Evolutionary conservation across 2,888 invertebrate species (phyloP).

Genomic region (Polydrusus tereticollis): DNA sequence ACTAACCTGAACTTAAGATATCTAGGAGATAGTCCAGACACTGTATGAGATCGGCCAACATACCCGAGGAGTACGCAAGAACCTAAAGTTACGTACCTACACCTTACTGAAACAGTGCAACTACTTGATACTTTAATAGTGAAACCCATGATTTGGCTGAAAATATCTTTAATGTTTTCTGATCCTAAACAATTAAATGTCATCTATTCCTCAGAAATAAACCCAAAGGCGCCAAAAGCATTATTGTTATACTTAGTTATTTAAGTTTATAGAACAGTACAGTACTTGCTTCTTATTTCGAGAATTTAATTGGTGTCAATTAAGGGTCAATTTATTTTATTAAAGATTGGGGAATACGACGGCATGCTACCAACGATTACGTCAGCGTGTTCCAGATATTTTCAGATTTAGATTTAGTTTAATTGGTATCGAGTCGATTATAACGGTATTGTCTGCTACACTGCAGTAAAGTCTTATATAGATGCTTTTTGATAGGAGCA

Average conservation of each 20-base stretch:
- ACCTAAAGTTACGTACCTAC: too few species aligned
- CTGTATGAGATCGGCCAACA: too few species aligned
- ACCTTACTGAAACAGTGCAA: too few species aligned
- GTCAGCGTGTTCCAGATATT: slow-evolving; percentile 57
- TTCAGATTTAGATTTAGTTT: slow-evolving; percentile 60
- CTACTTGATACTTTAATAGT: too few species aligned
- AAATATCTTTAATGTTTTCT: too few species aligned
- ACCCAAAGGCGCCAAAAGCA: slow-evolving; percentile 35
- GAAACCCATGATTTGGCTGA: too few species aligned
- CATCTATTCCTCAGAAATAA: background rate
- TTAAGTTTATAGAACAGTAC: slow-evolving; percentile 38
- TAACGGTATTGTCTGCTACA: background rate
- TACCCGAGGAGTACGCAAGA: too few species aligned
- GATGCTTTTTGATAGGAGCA: background rate
- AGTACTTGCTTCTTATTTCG: slow-evolving; percentile 60
- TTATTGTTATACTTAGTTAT: slow-evolving; percentile 35
- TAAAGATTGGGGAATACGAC: slow-evolving; percentile 63
- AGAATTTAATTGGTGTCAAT: slow-evolving; percentile 65
- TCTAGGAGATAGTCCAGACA: too few species aligned
- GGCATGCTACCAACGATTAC: slow-evolving; percentile 54
- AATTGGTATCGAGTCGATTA: slow-evolving; percentile 46
- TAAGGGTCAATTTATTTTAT: slow-evolving; percentile 65
- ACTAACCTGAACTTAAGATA: too few species aligned
- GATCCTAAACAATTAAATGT: too few species aligned
- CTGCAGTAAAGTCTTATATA: background rate